Evolutionary conservation across 1,140 invertebrate genomes (phyloP).

Genomic region (Magallana ariakensis): DNA sequence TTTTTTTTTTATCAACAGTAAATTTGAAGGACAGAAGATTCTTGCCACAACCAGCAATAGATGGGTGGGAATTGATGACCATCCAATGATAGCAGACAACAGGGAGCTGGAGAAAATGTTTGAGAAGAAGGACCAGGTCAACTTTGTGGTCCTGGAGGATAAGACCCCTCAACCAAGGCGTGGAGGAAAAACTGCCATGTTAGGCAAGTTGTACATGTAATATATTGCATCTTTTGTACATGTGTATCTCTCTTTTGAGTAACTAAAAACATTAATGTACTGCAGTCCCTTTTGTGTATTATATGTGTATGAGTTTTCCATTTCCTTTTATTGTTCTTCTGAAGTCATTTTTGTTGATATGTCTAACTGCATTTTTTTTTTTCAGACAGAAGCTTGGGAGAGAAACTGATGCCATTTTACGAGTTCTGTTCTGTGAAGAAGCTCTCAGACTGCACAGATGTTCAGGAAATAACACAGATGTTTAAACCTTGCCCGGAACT

Average conservation of each 20-base stretch:
- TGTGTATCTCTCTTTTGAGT: too few species aligned
- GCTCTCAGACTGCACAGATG: slow-evolving; percentile 65
- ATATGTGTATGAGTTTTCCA: too few species aligned
- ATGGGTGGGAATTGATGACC: slow-evolving; percentile 69
- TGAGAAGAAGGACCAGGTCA: slow-evolving; percentile 64
- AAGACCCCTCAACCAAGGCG: slow-evolving; percentile 14
- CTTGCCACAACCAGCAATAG: slow-evolving; percentile 66
- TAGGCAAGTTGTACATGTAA: not conserved
- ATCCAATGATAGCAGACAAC: slow-evolving; percentile 74
- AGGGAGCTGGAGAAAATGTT: slow-evolving; percentile 74
- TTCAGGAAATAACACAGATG: slow-evolving; percentile 63
- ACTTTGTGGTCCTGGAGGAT: slow-evolving; percentile 68
- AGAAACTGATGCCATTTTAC: slow-evolving; percentile 59
- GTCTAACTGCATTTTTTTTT: not conserved
- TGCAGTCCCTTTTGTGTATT: too few species aligned
- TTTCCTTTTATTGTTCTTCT: too few species aligned
- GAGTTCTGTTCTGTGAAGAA: slow-evolving; percentile 63
- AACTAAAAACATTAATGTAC: too few species aligned
- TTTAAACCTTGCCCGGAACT: slow-evolving; percentile 66
- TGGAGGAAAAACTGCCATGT: not conserved
- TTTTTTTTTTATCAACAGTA: not conserved
- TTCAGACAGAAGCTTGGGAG: slow-evolving; percentile 37
- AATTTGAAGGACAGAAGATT: slow-evolving; percentile 60
- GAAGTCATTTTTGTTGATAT: too few species aligned
- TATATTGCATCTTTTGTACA: too few species aligned